Conservation (phyloP, 2,888 invertebrate genomes). For the Synanthedon tipuliformis region DNA sequence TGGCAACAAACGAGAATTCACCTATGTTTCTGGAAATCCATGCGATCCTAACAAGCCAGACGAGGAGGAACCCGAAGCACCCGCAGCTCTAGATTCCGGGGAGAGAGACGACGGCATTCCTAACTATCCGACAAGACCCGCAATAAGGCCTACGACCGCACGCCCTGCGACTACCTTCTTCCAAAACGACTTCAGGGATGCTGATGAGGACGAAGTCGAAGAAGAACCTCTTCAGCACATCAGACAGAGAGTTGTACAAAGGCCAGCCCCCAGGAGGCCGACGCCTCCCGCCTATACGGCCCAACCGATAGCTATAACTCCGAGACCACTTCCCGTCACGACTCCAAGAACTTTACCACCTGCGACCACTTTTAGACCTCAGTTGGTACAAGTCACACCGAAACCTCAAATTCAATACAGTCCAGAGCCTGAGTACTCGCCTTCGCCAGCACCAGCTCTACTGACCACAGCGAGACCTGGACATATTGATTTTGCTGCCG, state of each 20-base stretch:
- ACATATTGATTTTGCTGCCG: constrained; percentile 77
- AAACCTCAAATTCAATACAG: constrained; percentile 61
- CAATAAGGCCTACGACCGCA: constrained; percentile 54
- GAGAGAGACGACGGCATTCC: constrained; percentile 75
- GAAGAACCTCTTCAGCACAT: constrained; percentile 63
- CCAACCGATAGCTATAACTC: constrained; percentile 69
- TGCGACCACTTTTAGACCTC: constrained; percentile 76
- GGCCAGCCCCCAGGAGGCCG: constrained; percentile 44
- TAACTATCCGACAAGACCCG: constrained; percentile 64
- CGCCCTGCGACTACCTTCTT: constrained; percentile 75
- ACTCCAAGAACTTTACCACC: constrained; percentile 67
- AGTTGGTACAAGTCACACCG: constrained; percentile 70
- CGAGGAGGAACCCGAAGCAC: constrained; percentile 73
- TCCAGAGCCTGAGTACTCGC: constrained; percentile 30
- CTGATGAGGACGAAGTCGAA: constrained; percentile 71
- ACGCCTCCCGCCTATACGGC: constrained; percentile 48
- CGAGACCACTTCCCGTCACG: constrained; percentile 68
- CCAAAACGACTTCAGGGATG: constrained; percentile 77
- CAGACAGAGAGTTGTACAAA: constrained; percentile 61
- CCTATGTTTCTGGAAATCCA: constrained; percentile 87
- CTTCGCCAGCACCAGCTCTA: constrained; percentile 30
- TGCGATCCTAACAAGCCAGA: constrained; percentile 87
- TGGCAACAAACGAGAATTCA: constrained; percentile 87
- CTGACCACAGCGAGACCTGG: constrained; percentile 31
- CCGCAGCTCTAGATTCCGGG: constrained; percentile 65